Evolutionary conservation across 2,888 invertebrate genomes (phyloP).

Genomic region (Molorchus minor): DNA sequence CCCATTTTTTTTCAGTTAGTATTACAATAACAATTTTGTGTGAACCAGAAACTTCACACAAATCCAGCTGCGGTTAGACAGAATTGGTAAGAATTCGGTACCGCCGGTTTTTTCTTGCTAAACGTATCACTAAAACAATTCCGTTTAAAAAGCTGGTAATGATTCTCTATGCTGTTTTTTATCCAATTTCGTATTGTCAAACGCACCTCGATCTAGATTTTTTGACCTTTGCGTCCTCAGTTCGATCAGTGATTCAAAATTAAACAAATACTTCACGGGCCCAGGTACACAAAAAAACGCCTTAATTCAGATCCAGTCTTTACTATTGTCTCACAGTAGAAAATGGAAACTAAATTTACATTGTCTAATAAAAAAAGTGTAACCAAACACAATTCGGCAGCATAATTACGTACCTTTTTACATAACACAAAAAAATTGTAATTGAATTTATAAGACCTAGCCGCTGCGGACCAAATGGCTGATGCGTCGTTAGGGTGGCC

Average conservation of each 20-base stretch:
- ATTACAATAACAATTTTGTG: neutral
- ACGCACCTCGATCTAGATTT: neutral
- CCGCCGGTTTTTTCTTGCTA: neutral
- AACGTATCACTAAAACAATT: neutral
- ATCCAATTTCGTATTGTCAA: neutral
- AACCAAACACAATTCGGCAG: constrained; percentile 32
- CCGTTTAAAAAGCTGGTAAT: neutral
- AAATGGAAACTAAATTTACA: constrained; percentile 28
- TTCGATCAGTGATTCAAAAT: constrained; percentile 11
- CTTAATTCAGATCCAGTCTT: constrained; percentile 17
- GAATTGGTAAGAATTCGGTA: constrained; percentile 3
- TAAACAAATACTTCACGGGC: constrained; percentile 22
- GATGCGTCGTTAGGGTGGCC: no score
- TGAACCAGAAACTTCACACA: neutral
- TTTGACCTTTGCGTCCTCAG: constrained; percentile 6
- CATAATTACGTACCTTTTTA: constrained; percentile 33
- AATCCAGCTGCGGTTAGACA: neutral
- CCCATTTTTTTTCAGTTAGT: neutral
- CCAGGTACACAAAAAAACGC: constrained; percentile 9
- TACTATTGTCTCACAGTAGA: constrained; percentile 24
- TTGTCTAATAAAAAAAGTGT: constrained; percentile 26
- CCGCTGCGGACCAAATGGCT: constrained; percentile 34
- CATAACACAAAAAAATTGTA: constrained; percentile 27
- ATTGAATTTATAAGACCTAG: constrained; percentile 30
- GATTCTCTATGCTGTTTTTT: constrained; percentile 6